Percentiles rank a stretch among this genome's conserved stretches.
These are phyloP conservation scores for Liodrosophila aerea DNA, from an alignment of 2,888 invertebrate species.

Conservation along the genomic window DNA sequence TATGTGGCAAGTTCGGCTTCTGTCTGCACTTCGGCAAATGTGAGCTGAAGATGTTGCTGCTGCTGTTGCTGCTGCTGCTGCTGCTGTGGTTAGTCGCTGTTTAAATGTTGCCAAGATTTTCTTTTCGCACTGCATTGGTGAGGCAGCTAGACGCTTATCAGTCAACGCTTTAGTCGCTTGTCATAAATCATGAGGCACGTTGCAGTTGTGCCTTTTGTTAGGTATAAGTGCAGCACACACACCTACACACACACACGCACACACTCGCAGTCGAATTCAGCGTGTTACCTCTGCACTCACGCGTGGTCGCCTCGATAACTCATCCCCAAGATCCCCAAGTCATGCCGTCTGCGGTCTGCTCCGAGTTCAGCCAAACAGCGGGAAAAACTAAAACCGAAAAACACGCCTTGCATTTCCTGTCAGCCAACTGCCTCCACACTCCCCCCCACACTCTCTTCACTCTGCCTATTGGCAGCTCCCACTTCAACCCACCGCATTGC, in stretches of 20 bases:
- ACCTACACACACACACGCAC: conserved; percentile 20
- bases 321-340: conserved; percentile 56
- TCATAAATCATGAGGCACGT: conserved; percentile 65
- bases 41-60: conserved; percentile 51
- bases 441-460: not conserved
- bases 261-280: conserved; percentile 3
- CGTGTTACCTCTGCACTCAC: conserved; percentile 40
- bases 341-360: conserved; percentile 69
- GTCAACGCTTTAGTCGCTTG: conserved; percentile 56
- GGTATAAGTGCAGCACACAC: conserved; percentile 34
- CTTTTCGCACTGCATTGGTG: too few relatives aligned
- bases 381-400: conserved; percentile 31
- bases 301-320: conserved; percentile 66
- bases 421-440: conserved; percentile 8
- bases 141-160: conserved; percentile 54
- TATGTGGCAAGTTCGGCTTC: conserved; percentile 50
- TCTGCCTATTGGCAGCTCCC: not conserved
- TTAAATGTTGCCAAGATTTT: conserved; percentile 34
- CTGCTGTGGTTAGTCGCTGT: conserved; percentile 22
- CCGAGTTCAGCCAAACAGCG: conserved; percentile 54
- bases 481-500: conserved; percentile 46
- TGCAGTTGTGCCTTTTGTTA: conserved; percentile 38
- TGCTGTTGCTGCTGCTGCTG: conserved; percentile 18
- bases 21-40: conserved; percentile 45
- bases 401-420: conserved; percentile 67